Base-by-base conservation (phyloP, 1,140 invertebrate species). In the Meloidogyne hapla region DNA sequence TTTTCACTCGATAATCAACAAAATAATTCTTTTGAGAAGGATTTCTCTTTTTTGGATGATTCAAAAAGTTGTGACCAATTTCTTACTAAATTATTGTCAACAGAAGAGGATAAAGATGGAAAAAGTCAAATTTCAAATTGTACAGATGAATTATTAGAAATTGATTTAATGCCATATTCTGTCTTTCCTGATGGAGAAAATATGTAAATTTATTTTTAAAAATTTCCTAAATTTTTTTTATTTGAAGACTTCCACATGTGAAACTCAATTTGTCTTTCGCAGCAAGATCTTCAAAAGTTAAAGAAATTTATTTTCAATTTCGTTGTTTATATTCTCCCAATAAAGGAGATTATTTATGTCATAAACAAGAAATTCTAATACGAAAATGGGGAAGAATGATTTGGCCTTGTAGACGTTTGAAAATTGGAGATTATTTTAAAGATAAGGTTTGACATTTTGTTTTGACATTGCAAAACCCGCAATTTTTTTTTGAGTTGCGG, bases 231-330 rank as follows among this genome's bases (percentile, higher is more conserved):
- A 69, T 25, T 21, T 25, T 15, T 13, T 10, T 38, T 21, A 75
- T 80, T 77, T 61, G n/a, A n/a, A 84, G 83, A n/a, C 73, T 74
- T 33, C 84, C 83, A n/a, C 75, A 83, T 73, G 80, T 81, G 2
- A 64, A 76, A 18, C 71, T 84, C 13, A 85, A 85, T 73, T 65
- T 84, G 10, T 77, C 79, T 2, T 45, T 82, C 13, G 79, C 38
- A 1, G 77, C 74, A 10, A 72, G 48, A 9, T 56, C 80, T 65
- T 48, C 67, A n/a, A 28, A 62, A 15, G 45, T 79, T 23, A 38
- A 62, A 4, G 25, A 73, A 62, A 25, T 85, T 42, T 77, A 77
- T 33, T 33, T 84, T 15, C 81, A 79, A 42, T 79, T 85, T 28
- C 61, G 77, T 45, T 85, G 84, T 63, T 26, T 85, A 21, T 68